phyloP scores from a whole-genome alignment of 2,888 invertebrate genomes.

The Coelogynopora nodosa region DNA sequence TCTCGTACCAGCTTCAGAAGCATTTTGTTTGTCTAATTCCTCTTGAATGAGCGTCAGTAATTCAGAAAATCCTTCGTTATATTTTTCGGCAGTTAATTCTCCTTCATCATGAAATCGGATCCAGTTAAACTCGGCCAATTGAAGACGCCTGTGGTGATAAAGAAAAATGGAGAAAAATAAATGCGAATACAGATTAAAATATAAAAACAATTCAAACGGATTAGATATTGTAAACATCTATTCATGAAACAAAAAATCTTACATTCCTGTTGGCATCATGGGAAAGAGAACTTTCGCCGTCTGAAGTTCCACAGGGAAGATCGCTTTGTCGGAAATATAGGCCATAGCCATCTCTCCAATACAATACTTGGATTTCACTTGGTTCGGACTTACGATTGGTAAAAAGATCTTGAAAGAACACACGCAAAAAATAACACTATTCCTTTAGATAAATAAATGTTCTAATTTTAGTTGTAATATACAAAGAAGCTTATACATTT shows the following conservation, averaged over 20 bases:
- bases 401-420: constrained; percentile 53
- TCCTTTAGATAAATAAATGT: too few species aligned
- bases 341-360: constrained; percentile 56
- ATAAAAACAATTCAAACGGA: neutral
- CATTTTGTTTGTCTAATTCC: neutral
- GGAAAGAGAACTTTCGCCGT: constrained; percentile 50
- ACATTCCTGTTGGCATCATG: constrained; percentile 57
- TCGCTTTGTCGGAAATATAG: constrained; percentile 54
- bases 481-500: too few species aligned
- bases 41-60: constrained; percentile 47
- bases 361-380: constrained; percentile 55
- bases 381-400: constrained; percentile 51
- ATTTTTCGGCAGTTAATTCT: constrained; percentile 49
- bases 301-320: constrained; percentile 53
- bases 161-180: neutral
- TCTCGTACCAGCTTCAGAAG: too few species aligned
- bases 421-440: too few species aligned
- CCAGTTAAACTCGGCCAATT: constrained; percentile 54
- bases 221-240: neutral
- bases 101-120: constrained; percentile 49
- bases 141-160: constrained; percentile 53
- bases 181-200: neutral
- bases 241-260: constrained; percentile 47
- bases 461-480: too few species aligned
- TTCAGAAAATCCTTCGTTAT: constrained; percentile 49